Percentiles rank a stretch among this genome's conserved stretches.
phyloP scores from a whole-genome alignment of 2,888 invertebrate species.

The Pharmacophagus antenor region DNA sequence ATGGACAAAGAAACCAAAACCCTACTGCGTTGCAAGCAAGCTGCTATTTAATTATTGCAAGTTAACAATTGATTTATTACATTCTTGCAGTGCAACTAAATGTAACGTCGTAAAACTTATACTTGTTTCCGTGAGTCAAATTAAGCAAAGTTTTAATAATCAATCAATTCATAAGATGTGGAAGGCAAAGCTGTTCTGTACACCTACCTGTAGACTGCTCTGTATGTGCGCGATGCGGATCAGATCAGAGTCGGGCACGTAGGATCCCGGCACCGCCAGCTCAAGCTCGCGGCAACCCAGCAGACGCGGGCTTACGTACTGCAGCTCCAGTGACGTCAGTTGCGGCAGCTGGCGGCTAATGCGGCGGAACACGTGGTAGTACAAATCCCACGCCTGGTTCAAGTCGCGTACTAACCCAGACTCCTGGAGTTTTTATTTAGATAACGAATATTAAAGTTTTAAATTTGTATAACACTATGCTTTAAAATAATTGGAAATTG shows the following conservation, averaged over 20 bases:
- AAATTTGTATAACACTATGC: no score
- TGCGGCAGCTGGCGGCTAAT: constrained; percentile 97
- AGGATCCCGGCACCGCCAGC: constrained; percentile 98
- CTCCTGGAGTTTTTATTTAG: constrained; percentile 62
- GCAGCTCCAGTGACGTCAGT: constrained; percentile 92
- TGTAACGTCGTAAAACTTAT: no score
- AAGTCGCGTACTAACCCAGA: constrained; percentile 94
- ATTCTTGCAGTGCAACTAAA: no score
- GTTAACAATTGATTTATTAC: no score
- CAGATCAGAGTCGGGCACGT: constrained; percentile 94
- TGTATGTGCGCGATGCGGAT: constrained; percentile 95
- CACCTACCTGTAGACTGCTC: constrained; percentile 89
- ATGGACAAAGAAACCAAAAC: no score
- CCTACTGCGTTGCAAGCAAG: no score
- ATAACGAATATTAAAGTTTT: no score
- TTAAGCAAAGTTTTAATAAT: no score
- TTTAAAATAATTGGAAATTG: no score
- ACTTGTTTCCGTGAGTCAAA: no score
- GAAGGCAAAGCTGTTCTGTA: background rate
- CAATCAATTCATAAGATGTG: background rate
- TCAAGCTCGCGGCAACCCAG: constrained; percentile 94
- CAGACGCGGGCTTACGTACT: constrained; percentile 97
- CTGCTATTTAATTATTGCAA: no score
- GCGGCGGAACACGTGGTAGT: constrained; percentile 98
- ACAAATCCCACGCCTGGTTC: constrained; percentile 99